A percentile compares a stretch with the other conserved stretches of the same genome.
Evolutionary conservation across 2,888 invertebrate species (phyloP).

Genomic region (Drosophila rubida): DNA sequence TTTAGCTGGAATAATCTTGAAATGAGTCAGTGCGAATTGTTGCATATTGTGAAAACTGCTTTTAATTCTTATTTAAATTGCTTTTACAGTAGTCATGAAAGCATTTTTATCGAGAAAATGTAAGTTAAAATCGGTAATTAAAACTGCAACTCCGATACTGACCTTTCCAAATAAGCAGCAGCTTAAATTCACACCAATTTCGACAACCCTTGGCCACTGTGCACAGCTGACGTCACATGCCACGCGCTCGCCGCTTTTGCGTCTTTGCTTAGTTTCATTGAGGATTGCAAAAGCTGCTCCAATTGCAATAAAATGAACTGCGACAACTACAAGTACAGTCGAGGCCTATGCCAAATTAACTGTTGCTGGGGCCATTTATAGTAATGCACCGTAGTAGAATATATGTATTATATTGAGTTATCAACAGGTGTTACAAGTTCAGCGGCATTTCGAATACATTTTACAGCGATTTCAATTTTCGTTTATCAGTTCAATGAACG

Average conservation of each 20-base stretch:
- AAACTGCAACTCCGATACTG: neutral
- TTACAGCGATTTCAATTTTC: neutral
- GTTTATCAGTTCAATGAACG: constrained; percentile 70
- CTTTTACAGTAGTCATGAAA: too few relatives aligned
- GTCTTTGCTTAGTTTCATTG: constrained; percentile 39
- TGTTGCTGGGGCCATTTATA: constrained; percentile 13
- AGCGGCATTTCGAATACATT: constrained; percentile 27
- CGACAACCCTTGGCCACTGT: constrained; percentile 29
- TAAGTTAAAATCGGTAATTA: too few relatives aligned
- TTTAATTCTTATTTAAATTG: too few relatives aligned
- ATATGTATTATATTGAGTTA: neutral
- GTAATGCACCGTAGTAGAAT: neutral
- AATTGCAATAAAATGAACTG: constrained; percentile 22
- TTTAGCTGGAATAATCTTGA: too few relatives aligned
- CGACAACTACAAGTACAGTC: constrained; percentile 12
- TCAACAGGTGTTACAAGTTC: constrained; percentile 45
- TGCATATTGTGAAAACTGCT: too few relatives aligned
- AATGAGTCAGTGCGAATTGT: too few relatives aligned
- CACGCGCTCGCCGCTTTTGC: constrained; percentile 49
- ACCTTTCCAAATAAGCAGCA: neutral
- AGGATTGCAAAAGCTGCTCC: constrained; percentile 22
- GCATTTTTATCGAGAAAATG: too few relatives aligned
- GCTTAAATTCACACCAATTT: neutral
- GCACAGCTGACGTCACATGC: constrained; percentile 46
- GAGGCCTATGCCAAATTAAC: neutral